Percentiles rank a stretch among this genome's conserved stretches.
Evolutionary conservation across 2,113 vertebrate species (phyloP).

Genomic region (Phycodurus eques): DNA sequence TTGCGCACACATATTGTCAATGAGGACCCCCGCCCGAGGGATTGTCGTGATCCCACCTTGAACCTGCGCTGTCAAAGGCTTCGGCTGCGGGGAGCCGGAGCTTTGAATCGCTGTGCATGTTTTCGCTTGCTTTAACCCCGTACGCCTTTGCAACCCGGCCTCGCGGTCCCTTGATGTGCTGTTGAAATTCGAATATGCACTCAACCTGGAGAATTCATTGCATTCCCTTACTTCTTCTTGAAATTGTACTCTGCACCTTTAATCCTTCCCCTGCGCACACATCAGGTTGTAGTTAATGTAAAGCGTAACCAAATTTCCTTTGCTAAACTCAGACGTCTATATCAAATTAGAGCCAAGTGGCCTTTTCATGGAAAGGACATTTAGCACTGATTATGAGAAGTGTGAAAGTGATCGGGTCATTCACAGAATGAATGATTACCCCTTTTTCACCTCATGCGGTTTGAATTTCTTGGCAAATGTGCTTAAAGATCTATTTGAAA

Average conservation of each 20-base stretch:
- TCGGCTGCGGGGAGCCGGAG: conserved; percentile 35
- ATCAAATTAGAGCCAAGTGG: conserved; percentile 63
- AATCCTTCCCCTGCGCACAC: conserved; percentile 65
- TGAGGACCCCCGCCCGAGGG: conserved; percentile 54
- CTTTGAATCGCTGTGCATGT: conserved; percentile 63
- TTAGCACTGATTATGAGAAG: conserved; percentile 52
- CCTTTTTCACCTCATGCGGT: conserved; percentile 56
- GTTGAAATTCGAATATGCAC: conserved; percentile 67
- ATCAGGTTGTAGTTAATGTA: conserved; percentile 73
- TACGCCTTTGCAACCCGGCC: conserved; percentile 49
- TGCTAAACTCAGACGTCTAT: conserved; percentile 73
- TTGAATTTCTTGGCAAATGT: conserved; percentile 59
- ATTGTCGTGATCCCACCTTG: conserved; percentile 65
- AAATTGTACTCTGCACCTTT: conserved; percentile 65
- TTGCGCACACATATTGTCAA: conserved; percentile 52
- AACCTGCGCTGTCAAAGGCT: conserved; percentile 70
- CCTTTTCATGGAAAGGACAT: conserved; percentile 46
- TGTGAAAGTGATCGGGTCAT: conserved; percentile 52
- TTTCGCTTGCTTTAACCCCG: conserved; percentile 68
- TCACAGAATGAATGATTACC: conserved; percentile 46
- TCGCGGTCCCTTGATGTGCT: conserved; percentile 55
- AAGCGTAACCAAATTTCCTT: conserved; percentile 76
- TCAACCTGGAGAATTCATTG: conserved; percentile 68
- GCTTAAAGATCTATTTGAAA: conserved; percentile 19
- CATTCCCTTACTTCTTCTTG: conserved; percentile 55